Conservation (phyloP, 2,113 vertebrate species). For the Salvelinus alpinus region DNA sequence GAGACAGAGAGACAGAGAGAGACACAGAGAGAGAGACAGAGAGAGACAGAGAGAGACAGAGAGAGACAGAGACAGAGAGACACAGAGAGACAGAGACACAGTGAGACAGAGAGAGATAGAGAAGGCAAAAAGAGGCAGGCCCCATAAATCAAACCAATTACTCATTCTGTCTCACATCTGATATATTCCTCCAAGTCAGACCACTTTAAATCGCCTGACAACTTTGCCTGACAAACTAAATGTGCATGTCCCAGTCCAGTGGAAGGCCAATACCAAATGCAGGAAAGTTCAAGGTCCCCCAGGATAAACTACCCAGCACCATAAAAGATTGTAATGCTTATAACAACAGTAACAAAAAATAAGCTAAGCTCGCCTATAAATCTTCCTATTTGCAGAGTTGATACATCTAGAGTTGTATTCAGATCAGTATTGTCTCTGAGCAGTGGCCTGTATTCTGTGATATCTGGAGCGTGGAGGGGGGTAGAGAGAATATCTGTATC, state of each 20-base stretch:
- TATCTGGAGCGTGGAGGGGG: neutral
- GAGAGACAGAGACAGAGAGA: too few relatives aligned
- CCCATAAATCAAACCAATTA: constrained; percentile 38
- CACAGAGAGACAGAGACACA: neutral
- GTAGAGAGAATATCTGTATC: neutral
- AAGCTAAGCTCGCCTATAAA: neutral
- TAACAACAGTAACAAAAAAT: neutral
- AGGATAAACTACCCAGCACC: neutral
- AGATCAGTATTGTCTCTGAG: neutral
- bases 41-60: too few relatives aligned
- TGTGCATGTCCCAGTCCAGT: constrained; percentile 18
- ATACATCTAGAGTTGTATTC: neutral
- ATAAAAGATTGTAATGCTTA: neutral
- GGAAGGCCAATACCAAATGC: constrained; percentile 10
- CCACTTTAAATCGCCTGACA: constrained; percentile 52
- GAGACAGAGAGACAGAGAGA: too few relatives aligned
- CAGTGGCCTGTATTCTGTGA: neutral
- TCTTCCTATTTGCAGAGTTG: neutral
- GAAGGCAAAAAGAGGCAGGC: neutral
- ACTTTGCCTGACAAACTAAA: constrained; percentile 41
- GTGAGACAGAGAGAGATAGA: neutral
- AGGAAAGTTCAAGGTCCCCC: constrained; percentile 3
- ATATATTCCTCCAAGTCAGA: constrained; percentile 29
- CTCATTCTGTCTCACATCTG: constrained; percentile 38
- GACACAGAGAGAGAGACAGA: too few relatives aligned